Evolutionary conservation across 2,888 invertebrate genomes (phyloP).

Genomic region (Heteropelma amictum): DNA sequence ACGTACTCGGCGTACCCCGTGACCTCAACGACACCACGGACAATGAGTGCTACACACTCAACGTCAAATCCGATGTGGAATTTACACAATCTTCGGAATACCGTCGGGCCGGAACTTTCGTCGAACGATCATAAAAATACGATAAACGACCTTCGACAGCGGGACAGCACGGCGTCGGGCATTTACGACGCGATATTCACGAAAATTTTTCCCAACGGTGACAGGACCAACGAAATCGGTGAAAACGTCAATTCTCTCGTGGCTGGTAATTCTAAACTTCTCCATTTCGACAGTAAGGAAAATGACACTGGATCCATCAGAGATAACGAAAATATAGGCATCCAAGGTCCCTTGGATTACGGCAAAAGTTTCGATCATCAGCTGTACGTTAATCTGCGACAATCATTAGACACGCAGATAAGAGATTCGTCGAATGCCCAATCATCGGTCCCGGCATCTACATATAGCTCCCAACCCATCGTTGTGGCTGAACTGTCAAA

Average conservation of each 20-base stretch:
- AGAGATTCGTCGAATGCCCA: conserved; percentile 5
- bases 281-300: not conserved
- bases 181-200: conserved; percentile 21
- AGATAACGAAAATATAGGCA: conserved; percentile 1
- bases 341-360: conserved; percentile 19
- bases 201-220: conserved; percentile 21
- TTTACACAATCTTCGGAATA: conserved; percentile 29
- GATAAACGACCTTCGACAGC: not conserved
- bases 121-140: conserved; percentile 15
- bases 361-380: conserved; percentile 37
- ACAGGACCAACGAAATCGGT: conserved; percentile 5
- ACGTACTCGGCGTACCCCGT: conserved; percentile 15
- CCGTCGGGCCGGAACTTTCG: conserved; percentile 3
- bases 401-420: conserved; percentile 38
- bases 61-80: conserved; percentile 27
- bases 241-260: conserved; percentile 17
- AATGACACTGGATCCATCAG: not conserved
- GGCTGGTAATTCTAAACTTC: conserved; percentile 5
- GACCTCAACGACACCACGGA: conserved; percentile 5
- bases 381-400: conserved; percentile 42
- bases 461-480: conserved; percentile 69
- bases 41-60: conserved; percentile 6
- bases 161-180: conserved; percentile 3
- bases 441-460: conserved; percentile 21
- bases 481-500: conserved; percentile 68